phyloP scores from a whole-genome alignment of 1,140 invertebrate genomes.

The Drosophila simulans region DNA sequence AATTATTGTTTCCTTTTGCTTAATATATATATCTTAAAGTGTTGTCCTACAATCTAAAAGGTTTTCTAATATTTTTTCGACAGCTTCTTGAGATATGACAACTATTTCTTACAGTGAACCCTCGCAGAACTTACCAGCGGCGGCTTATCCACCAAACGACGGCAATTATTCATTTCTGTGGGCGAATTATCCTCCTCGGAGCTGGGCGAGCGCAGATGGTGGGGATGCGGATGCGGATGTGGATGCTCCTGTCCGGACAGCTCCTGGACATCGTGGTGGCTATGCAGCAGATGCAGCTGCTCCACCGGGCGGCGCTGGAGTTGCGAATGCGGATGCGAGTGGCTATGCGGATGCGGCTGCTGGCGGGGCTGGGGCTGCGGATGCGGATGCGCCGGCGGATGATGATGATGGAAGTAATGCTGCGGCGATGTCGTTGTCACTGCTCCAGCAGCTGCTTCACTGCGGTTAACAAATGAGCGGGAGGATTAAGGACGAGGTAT shows the following conservation, averaged over 20 bases:
- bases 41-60: background rate
- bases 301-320: constrained; percentile 65
- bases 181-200: constrained; percentile 94
- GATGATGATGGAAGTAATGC: constrained; percentile 59
- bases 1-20: no score
- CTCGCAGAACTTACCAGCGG: constrained; percentile 87
- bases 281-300: constrained; percentile 70
- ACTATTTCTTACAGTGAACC: constrained; percentile 9
- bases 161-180: constrained; percentile 94
- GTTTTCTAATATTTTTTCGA: background rate
- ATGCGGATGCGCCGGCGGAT: constrained; percentile 30
- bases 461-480: constrained; percentile 41
- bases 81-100: background rate
- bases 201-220: constrained; percentile 89
- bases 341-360: constrained; percentile 32
- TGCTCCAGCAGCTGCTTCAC: constrained; percentile 35
- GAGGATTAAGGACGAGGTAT: constrained; percentile 5
- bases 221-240: constrained; percentile 54
- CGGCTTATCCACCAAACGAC: constrained; percentile 91
- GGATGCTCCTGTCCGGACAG: constrained; percentile 76
- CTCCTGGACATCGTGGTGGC: constrained; percentile 59
- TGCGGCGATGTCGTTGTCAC: constrained; percentile 53
- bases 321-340: constrained; percentile 33
- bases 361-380: constrained; percentile 33
- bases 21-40: no score